Percentiles rank a stretch among this genome's conserved stretches.
Evolutionary conservation across 1,140 invertebrate species (phyloP).

Genomic region (Psilanteris sp.): DNA sequence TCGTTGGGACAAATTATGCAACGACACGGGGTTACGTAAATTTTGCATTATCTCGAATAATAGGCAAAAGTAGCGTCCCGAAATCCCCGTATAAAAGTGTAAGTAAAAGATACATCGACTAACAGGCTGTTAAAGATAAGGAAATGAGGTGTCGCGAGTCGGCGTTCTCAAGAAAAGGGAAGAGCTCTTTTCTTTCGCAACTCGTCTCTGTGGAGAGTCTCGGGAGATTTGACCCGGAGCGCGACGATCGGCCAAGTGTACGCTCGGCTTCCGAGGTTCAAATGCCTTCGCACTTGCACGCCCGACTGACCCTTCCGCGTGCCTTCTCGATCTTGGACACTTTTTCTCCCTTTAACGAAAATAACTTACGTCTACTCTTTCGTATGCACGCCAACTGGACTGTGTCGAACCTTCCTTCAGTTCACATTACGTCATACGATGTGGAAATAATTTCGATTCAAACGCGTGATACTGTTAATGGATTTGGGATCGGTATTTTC

Average conservation of each 20-base stretch:
- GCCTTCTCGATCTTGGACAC: slow-evolving; percentile 41
- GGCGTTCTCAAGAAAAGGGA: slow-evolving; percentile 63
- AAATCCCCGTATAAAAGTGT: slow-evolving; percentile 1
- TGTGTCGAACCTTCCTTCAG: slow-evolving; percentile 32
- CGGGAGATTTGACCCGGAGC: slow-evolving; percentile 69
- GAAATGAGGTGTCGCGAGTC: slow-evolving; percentile 80
- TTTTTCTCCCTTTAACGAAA: slow-evolving; percentile 57
- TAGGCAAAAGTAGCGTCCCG: no score
- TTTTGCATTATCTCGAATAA: neutral
- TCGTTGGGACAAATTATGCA: neutral
- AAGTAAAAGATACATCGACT: slow-evolving; percentile 62
- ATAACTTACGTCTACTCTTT: slow-evolving; percentile 51
- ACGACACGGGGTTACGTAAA: neutral
- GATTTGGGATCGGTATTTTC: no score
- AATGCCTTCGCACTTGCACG: slow-evolving; percentile 79
- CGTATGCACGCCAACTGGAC: slow-evolving; percentile 43
- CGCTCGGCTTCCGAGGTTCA: slow-evolving; percentile 63
- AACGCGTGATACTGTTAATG: slow-evolving; percentile 25
- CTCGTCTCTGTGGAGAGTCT: slow-evolving; percentile 60
- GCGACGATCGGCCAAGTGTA: slow-evolving; percentile 54
- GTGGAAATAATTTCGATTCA: slow-evolving; percentile 29
- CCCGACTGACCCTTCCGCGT: slow-evolving; percentile 62
- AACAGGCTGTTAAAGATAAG: slow-evolving; percentile 81
- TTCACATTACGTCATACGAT: slow-evolving; percentile 23
- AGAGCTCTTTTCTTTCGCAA: slow-evolving; percentile 65